Percentiles rank a stretch among this genome's conserved stretches.
phyloP scores from a whole-genome alignment of 2,797 vertebrate genomes.

The Choloepus didactylus region DNA sequence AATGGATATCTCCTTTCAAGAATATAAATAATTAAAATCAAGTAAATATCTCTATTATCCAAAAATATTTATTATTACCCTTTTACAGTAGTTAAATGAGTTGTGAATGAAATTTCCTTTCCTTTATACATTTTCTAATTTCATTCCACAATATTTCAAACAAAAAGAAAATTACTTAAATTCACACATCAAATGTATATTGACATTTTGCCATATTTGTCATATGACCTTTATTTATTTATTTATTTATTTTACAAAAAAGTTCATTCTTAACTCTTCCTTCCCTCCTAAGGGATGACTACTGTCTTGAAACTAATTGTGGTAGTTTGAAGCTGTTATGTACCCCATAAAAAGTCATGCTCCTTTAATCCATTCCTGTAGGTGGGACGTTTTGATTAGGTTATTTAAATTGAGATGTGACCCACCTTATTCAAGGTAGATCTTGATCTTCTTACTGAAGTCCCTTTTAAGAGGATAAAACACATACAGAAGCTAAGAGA shows the following conservation, averaged over 20 bases:
- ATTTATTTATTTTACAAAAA: background rate
- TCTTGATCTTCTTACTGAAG: too few species aligned
- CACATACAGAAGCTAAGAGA: too few species aligned
- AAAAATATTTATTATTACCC: background rate
- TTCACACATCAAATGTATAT: background rate
- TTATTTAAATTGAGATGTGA: too few species aligned
- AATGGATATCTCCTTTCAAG: background rate
- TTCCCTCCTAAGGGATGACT: background rate
- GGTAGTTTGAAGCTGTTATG: too few species aligned
- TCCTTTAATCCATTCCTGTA: too few species aligned
- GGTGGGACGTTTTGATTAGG: too few species aligned
- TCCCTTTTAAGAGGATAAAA: too few species aligned
- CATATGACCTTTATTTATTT: background rate
- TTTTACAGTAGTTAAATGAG: background rate
- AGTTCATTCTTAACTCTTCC: background rate
- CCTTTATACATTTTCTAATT: background rate
- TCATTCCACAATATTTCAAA: background rate
- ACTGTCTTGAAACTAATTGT: background rate
- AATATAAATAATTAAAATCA: constrained; percentile 55
- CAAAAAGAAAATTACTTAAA: background rate
- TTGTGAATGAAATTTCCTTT: background rate
- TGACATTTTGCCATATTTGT: background rate
- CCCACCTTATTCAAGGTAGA: too few species aligned
- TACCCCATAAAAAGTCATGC: too few species aligned
- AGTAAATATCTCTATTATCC: background rate